These are phyloP conservation scores for Musca vetustissima DNA, from an alignment of 1,140 invertebrate genomes.

Conservation along the genomic window DNA sequence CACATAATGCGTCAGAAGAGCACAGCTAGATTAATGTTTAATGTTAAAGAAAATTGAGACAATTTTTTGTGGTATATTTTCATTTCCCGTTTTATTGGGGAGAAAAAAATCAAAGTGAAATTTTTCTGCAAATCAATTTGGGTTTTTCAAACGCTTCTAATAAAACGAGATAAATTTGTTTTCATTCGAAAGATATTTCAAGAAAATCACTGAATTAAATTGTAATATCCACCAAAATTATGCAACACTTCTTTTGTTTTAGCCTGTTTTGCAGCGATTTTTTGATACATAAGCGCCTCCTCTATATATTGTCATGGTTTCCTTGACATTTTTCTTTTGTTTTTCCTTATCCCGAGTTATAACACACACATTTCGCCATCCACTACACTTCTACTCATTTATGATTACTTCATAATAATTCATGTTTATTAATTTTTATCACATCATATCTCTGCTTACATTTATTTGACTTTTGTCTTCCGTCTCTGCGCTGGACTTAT, in stretches of 20 bases:
- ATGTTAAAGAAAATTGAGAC: not conserved
- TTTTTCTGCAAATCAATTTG: constrained; percentile 21
- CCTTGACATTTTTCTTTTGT: not conserved
- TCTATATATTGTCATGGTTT: not conserved
- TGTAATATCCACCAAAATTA: too few relatives aligned
- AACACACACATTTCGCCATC: too few relatives aligned
- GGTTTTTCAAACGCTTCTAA: not conserved
- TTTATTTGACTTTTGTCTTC: not conserved
- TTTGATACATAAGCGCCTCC: not conserved
- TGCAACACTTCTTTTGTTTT: too few relatives aligned
- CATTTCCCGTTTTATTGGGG: constrained; percentile 22
- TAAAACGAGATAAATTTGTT: too few relatives aligned
- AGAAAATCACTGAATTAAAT: too few relatives aligned
- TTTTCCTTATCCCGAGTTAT: too few relatives aligned
- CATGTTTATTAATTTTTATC: not conserved
- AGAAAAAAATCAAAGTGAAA: constrained; percentile 26
- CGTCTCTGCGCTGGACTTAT: constrained; percentile 18
- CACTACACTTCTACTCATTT: too few relatives aligned
- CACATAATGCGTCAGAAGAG: not conserved
- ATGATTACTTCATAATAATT: too few relatives aligned
- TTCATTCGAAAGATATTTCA: too few relatives aligned
- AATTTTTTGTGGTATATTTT: constrained; percentile 21
- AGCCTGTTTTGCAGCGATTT: not conserved
- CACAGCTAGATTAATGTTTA: not conserved
- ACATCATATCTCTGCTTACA: not conserved